These are phyloP conservation scores for Nomada ferruginata DNA, from an alignment of 2,888 invertebrate genomes.

Conservation along the genomic window DNA sequence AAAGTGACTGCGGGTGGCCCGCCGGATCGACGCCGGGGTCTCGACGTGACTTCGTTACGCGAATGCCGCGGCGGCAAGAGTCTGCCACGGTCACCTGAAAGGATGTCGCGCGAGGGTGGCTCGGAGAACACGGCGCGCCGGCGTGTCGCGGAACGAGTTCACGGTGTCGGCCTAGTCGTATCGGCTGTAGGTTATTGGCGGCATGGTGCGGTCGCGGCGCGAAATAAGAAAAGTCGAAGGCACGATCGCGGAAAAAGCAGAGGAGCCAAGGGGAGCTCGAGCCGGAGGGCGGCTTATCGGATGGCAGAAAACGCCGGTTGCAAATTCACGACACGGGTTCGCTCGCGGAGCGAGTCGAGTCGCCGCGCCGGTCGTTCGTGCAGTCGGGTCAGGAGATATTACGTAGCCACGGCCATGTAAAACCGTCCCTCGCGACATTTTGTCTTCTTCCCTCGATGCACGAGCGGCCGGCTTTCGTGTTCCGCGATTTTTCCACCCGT, in stretches of 20 bases:
- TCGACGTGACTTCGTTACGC: conserved; percentile 57
- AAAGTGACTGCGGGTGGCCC: conserved; percentile 47
- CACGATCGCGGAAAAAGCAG: background rate
- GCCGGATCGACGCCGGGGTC: conserved; percentile 46
- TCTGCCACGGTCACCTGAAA: background rate
- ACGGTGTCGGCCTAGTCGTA: background rate
- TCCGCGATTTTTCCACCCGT: conserved; percentile 63
- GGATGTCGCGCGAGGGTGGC: conserved; percentile 19
- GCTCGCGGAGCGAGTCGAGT: conserved; percentile 30
- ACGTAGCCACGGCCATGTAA: conserved; percentile 58
- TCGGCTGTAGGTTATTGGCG: background rate
- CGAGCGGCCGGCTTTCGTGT: conserved; percentile 69
- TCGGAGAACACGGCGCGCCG: background rate
- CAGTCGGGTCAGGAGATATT: conserved; percentile 50
- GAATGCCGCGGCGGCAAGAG: conserved; percentile 27
- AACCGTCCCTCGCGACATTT: conserved; percentile 63
- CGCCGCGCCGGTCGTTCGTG: conserved; percentile 45
- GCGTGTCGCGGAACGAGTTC: background rate
- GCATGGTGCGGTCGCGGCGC: background rate
- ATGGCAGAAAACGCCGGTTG: conserved; percentile 56
- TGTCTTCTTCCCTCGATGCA: conserved; percentile 51
- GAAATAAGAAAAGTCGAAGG: background rate
- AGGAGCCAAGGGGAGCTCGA: background rate
- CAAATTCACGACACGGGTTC: conserved; percentile 60
- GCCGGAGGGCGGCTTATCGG: conserved; percentile 50